These are phyloP conservation scores for Dryomyza anilis DNA, from an alignment of 2,888 invertebrate species.

Conservation along the genomic window DNA sequence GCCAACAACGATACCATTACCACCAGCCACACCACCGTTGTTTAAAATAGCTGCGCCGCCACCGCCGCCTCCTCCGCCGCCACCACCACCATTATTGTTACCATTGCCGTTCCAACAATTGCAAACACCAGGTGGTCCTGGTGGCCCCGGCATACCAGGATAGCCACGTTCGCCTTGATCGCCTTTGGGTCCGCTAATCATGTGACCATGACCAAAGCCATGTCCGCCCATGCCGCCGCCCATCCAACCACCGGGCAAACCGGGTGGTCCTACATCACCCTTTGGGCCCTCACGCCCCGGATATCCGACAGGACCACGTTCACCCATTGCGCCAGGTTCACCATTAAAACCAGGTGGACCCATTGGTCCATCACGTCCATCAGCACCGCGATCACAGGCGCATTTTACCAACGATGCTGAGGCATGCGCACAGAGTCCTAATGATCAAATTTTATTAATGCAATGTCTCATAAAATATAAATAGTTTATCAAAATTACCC, in stretches of 20 bases:
- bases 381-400: constrained; percentile 14
- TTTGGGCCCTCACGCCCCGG: neutral
- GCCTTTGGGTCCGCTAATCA: neutral
- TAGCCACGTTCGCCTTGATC: constrained; percentile 10
- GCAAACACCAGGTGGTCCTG: constrained; percentile 1
- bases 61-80: neutral
- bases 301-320: neutral
- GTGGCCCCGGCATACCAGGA: neutral
- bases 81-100: neutral
- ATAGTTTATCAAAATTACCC: no score
- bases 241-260: neutral
- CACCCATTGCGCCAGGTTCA: constrained; percentile 7
- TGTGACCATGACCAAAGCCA: neutral
- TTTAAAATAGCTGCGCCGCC: neutral
- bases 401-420: constrained; percentile 5
- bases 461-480: no score
- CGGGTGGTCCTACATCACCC: neutral
- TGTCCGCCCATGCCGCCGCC: neutral
- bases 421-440: constrained; percentile 7
- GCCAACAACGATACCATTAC: no score
- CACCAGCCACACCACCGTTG: no score
- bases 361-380: neutral
- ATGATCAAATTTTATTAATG: no score
- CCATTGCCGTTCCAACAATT: neutral
- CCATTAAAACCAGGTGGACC: constrained; percentile 13